Base-by-base conservation (phyloP, 2,797 vertebrate genomes). In the Pipistrellus kuhlii region DNA sequence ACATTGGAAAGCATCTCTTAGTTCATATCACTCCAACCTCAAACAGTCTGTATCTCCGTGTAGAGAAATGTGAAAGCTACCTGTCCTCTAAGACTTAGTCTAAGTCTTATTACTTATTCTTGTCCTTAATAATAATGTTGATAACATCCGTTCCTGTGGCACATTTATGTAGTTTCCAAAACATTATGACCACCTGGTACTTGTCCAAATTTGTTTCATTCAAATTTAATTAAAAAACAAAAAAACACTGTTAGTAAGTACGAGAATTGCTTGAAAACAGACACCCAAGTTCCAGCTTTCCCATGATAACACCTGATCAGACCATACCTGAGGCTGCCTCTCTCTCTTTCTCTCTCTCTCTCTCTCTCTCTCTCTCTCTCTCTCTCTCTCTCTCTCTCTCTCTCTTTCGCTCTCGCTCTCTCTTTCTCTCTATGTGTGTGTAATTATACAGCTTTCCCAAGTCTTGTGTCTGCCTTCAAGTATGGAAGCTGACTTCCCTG, bases 61-160 rank as follows among this genome's bases (percentile, higher is more conserved):
- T 3, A 90, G 8, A 71, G 68, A 87, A 87, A 90, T 46, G 12
- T 62, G 55, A 95, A 91, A 85, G 81, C n/a, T 21, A n/a, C 30
- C 15, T 83, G 25, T 23, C 30, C 11, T 75, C 72, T 78, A 53
- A 66, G 83, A 93, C 57, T 81, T 8, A 90, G 78, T 68, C 5
- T 57, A 78, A 80, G 57, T 25, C 55, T 87, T 68, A 73, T 32
- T 73, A 89, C 13, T 76, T 86, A 76, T 14, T 53, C 57, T 27
- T n/a, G 48, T 23, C 23, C 66, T 81, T 81, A 66, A 55, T 23
- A 77, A 71, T 85, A 84, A 85, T 35, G 71, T 17, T 66, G 78
- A 59, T 15, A 71, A 51, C 38, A 66, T 72, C 59, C 59, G 66
- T 46, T 62, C 9, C 21, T 48, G 8, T 71, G 85, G 14, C 20